Percentiles rank a stretch among this genome's conserved stretches.
These are phyloP conservation scores for Drosophila siamana DNA, from an alignment of 2,888 invertebrate species.

Conservation along the genomic window DNA sequence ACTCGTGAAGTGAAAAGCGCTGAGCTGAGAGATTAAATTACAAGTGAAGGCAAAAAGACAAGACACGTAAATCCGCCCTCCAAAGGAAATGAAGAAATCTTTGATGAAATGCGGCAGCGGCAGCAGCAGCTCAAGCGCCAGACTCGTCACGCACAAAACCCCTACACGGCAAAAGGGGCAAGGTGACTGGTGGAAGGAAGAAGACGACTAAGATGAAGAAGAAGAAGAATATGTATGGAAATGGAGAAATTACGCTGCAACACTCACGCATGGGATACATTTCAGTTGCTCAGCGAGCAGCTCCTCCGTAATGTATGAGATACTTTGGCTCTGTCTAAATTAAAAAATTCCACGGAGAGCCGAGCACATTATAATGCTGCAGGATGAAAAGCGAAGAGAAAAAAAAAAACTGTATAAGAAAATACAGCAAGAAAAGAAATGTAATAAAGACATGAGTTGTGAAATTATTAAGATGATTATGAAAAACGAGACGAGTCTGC, in stretches of 20 bases:
- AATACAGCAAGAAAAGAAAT: constrained; percentile 39
- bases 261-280: constrained; percentile 72
- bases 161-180: constrained; percentile 26
- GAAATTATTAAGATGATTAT: constrained; percentile 79
- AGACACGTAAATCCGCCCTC: constrained; percentile 41
- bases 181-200: constrained; percentile 10
- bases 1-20: constrained; percentile 49
- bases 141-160: constrained; percentile 36
- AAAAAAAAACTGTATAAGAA: neutral
- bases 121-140: constrained; percentile 46
- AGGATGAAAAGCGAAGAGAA: constrained; percentile 32
- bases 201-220: neutral
- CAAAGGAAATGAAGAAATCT: constrained; percentile 66
- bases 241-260: constrained; percentile 29
- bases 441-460: constrained; percentile 78
- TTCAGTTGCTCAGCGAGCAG: constrained; percentile 41
- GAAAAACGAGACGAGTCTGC: constrained; percentile 50
- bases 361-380: constrained; percentile 67
- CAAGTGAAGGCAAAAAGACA: constrained; percentile 45
- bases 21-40: constrained; percentile 67
- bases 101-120: constrained; percentile 64
- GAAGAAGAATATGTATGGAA: constrained; percentile 34
- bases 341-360: constrained; percentile 73
- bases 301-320: constrained; percentile 58
- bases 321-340: constrained; percentile 71